Conservation (phyloP, 1,140 invertebrate genomes). For the Drosophila tsacasi region DNA sequence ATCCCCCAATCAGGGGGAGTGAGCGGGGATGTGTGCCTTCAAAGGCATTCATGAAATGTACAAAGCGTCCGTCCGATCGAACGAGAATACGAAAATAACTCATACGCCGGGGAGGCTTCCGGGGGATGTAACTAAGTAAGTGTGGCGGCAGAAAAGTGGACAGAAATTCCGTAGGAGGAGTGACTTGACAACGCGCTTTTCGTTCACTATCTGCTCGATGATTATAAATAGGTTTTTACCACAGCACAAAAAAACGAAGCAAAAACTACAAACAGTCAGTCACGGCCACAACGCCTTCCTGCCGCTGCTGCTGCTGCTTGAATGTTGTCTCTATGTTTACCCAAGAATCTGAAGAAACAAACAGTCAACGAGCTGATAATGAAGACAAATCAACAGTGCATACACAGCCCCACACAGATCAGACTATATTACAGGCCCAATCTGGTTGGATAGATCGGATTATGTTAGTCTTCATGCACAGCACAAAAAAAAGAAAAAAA, state of each 20-base stretch:
- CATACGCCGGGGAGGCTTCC: conserved; percentile 19
- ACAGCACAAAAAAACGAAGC: conserved; percentile 11
- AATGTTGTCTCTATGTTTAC: conserved; percentile 50
- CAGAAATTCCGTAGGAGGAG: conserved; percentile 27
- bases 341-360: conserved; percentile 45
- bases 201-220: conserved; percentile 26
- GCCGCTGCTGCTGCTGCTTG: neutral
- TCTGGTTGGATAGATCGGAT: conserved; percentile 34
- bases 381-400: conserved; percentile 50
- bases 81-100: conserved; percentile 50
- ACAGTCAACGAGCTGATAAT: conserved; percentile 65
- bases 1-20: conserved; percentile 6
- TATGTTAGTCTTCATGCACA: neutral
- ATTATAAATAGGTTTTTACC: conserved; percentile 74
- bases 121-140: conserved; percentile 9
- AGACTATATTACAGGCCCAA: conserved; percentile 8
- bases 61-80: conserved; percentile 37
- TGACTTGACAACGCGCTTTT: conserved; percentile 32
- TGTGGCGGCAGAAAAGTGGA: neutral
- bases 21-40: conserved; percentile 22
- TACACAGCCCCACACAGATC: conserved; percentile 16
- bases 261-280: conserved; percentile 39
- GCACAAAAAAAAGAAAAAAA: neutral
- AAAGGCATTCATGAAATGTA: conserved; percentile 42
- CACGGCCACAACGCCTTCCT: conserved; percentile 41